Evolutionary conservation across 2,113 vertebrate species (phyloP).

Genomic region (Isichthys henryi): DNA sequence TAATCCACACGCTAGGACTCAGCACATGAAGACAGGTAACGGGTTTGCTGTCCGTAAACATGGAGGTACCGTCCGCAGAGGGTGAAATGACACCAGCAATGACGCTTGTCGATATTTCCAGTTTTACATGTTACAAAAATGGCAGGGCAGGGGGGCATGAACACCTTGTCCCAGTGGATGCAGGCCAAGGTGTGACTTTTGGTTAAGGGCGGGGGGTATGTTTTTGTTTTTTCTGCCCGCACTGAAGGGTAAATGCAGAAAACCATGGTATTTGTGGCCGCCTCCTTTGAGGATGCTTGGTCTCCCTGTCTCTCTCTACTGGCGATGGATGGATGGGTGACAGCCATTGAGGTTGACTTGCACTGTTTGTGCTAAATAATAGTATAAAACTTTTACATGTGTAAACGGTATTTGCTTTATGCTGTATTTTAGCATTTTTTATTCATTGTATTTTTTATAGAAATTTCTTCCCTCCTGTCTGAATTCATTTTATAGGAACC

Average conservation of each 20-base stretch:
- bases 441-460: not conserved
- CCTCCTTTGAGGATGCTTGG: not conserved
- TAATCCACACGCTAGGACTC: slow-evolving; percentile 26
- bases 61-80: not conserved
- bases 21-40: not conserved
- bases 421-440: not conserved
- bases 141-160: not conserved
- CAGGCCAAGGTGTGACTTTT: not conserved
- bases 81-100: not conserved
- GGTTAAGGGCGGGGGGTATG: not conserved
- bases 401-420: not conserved
- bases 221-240: not conserved
- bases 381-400: no score
- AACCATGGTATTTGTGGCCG: not conserved
- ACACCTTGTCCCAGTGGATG: not conserved
- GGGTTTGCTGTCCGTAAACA: not conserved
- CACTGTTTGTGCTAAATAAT: no score
- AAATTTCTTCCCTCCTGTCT: not conserved
- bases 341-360: no score
- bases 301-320: not conserved
- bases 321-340: not conserved
- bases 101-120: not conserved
- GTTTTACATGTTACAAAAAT: not conserved
- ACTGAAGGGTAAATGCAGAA: not conserved
- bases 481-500: not conserved